Percentiles rank a stretch among this genome's conserved stretches.
Conservation (phyloP, 2,797 vertebrate species). For the Myiothlypis chrysogaster region DNA sequence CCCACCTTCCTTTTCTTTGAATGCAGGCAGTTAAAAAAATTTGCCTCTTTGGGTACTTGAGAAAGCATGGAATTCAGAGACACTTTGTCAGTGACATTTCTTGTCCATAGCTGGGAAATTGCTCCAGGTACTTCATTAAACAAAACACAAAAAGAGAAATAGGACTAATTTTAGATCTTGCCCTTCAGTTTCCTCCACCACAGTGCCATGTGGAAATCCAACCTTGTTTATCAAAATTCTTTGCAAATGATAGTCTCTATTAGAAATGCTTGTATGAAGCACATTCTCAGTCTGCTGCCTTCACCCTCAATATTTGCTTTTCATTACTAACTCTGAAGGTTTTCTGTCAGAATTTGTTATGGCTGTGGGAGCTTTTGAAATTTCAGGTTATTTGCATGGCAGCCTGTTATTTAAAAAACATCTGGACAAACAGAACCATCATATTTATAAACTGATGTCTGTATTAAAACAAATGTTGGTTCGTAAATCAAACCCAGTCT, state of each 20-base stretch:
- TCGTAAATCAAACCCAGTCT: neutral
- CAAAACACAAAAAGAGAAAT: neutral
- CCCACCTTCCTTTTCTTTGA: neutral
- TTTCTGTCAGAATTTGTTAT: neutral
- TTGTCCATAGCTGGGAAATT: neutral
- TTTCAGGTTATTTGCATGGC: neutral
- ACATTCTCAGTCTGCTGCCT: neutral
- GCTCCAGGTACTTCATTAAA: constrained; percentile 27
- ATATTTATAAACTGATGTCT: neutral
- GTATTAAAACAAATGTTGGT: neutral
- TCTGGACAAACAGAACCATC: neutral
- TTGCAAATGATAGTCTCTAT: neutral
- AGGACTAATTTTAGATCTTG: constrained; percentile 7
- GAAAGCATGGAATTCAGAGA: neutral
- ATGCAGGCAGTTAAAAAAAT: neutral
- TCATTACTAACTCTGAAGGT: neutral
- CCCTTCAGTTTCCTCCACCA: neutral
- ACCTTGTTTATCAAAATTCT: constrained; percentile 33
- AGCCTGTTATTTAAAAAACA: neutral
- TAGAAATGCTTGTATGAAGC: neutral
- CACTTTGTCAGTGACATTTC: neutral
- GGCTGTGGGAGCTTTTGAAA: neutral
- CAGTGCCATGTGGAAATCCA: constrained; percentile 7
- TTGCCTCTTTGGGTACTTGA: neutral
- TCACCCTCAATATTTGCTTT: constrained; percentile 32